phyloP scores from a whole-genome alignment of 2,797 vertebrate genomes.

The Ibycter americanus region DNA sequence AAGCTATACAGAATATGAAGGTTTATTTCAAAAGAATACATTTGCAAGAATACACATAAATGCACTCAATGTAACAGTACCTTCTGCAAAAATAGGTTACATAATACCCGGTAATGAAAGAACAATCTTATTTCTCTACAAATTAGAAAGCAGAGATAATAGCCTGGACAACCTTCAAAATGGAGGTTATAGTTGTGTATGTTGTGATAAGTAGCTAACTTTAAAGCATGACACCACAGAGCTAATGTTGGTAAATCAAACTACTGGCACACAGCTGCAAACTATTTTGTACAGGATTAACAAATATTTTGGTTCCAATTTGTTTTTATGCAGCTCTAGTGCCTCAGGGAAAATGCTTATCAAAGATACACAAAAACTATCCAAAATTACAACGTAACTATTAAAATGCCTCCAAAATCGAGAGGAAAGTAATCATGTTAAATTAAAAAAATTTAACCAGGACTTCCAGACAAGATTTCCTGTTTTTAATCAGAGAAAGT shows the following conservation, averaged over 20 bases:
- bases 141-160: constrained; percentile 73
- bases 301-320: constrained; percentile 65
- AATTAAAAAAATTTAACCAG: constrained; percentile 76
- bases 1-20: constrained; percentile 82
- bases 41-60: constrained; percentile 80
- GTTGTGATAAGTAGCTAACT: constrained; percentile 65
- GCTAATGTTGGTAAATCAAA: constrained; percentile 71
- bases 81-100: constrained; percentile 83
- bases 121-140: constrained; percentile 77
- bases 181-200: constrained; percentile 61
- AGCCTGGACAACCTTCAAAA: constrained; percentile 73
- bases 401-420: constrained; percentile 81
- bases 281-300: constrained; percentile 62
- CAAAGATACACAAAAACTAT: constrained; percentile 76
- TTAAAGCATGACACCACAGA: constrained; percentile 71
- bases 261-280: constrained; percentile 68
- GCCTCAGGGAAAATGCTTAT: constrained; percentile 68
- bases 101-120: constrained; percentile 81
- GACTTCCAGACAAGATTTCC: constrained; percentile 75
- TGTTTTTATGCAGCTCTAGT: constrained; percentile 60
- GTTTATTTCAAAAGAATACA: constrained; percentile 84
- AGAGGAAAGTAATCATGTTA: constrained; percentile 78
- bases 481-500: constrained; percentile 74
- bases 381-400: constrained; percentile 79
- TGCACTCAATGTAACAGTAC: constrained; percentile 84